Base-by-base conservation (phyloP, 2,888 invertebrate genomes). In the Polylopha cassiicola region DNA sequence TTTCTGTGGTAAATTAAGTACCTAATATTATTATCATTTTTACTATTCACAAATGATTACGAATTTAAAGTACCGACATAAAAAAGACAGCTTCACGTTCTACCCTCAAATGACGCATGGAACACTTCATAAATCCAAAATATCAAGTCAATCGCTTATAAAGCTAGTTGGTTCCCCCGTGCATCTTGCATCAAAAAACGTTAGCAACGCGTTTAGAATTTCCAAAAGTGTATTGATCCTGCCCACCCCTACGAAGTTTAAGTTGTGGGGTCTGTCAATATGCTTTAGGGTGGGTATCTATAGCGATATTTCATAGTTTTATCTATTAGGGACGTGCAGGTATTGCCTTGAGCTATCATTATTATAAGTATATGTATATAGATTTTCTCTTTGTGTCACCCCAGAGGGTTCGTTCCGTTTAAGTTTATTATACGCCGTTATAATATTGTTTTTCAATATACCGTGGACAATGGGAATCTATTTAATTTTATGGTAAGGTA, bases 191-290 rank as follows among this genome's bases (percentile, higher is more conserved):
- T 55, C 59, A 58, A 68, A 66, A 67, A 65, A 59, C 63, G 65
- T 60, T 70, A 53, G 66, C 58, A 65, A 73, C 70, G 65, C 65
- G 69, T 68, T 75, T 71, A 70, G 74, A 79, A 70, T 77, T 73
- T 72, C 69, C 63, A 66, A 74, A 74, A 73, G 70, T 55, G 61
- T 79, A 82, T 84, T 73, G 82, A 82, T 80, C 79, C 74, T 65
- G 55, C 51, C 37, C 31, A 26, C 49, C 48, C 45, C 45, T 48
- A 34, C 42, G 34, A 20, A 36, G 44, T 39, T 50, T 43, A 45
- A 43, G 53, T 58, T 47, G 58, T 54, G 56, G 68, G 69, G 67
- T 53, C 50, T 55, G 58, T 63, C 63, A 58, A 63, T 67, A 63
- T 60, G 63, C 51, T 54, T 49, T 53, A 51, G 52, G 52, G 50